Base-by-base conservation (phyloP, 2,888 invertebrate genomes). In the Cryptosula pallasiana region DNA sequence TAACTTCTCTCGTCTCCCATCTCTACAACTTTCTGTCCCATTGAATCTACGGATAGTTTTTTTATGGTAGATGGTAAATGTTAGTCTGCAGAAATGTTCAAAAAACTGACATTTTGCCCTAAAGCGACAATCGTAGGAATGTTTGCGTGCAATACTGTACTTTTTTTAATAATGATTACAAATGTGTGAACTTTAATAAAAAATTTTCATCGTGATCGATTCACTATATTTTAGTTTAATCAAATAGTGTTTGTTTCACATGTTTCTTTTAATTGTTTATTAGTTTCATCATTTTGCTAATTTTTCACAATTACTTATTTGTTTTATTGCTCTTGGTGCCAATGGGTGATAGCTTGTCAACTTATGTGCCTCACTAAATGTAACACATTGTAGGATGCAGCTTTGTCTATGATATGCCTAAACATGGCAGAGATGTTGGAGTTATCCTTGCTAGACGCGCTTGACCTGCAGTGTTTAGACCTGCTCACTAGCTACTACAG, bases 351-450 rank as follows among this genome's bases (percentile, higher is more conserved):
- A n/a, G n/a, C n/a, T n/a, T n/a, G n/a, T n/a, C n/a, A n/a, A n/a
- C n/a, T n/a, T n/a, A n/a, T n/a, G n/a, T n/a, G n/a, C n/a, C n/a
- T n/a, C n/a, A n/a, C n/a, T n/a, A n/a, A n/a, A n/a, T n/a, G n/a
- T n/a, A n/a, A n/a, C n/a, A n/a, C 5, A 57, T 23, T 57, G 25
- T n/a, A 63, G 63, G 63, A 63, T 23, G 63, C 63, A 25, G 63
- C 63, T 27, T 16, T 23, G 63, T 13, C 32, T 5, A 63, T 63
- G 63, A 63, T 63, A 3, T 63, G 63, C n/a, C 63, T 63, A 32
- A 63, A 63, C 63, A 63, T 63, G 63, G 27, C 63, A 5, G 63
- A 63, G 32, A 63, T 63, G 63, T 63, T 63, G 63, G 63, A 63
- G 63, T 63, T 32, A 32, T 63, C 63, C 16, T n/a, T 32, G 29